A percentile compares a stretch with the other conserved stretches of the same genome.
phyloP scores from a whole-genome alignment of 2,888 invertebrate species.

The Phengaris arion region DNA sequence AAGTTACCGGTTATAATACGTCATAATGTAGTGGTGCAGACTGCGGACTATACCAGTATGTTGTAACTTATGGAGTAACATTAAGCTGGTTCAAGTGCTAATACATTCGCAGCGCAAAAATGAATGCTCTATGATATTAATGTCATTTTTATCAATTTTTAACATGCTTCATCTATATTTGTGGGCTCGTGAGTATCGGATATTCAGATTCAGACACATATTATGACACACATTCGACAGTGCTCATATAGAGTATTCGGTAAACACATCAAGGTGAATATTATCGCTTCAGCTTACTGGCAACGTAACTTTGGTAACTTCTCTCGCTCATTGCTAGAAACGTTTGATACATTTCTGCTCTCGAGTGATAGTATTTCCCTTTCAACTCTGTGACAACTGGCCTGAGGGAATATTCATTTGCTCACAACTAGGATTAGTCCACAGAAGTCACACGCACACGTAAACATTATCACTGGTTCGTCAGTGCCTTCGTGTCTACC shows the following conservation, averaged over 20 bases:
- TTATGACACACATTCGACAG: not conserved
- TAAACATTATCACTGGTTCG: not conserved
- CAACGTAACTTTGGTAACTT: not conserved
- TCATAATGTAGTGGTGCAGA: too few species aligned
- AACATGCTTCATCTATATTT: not conserved
- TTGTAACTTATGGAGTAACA: not conserved
- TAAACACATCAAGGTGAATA: not conserved
- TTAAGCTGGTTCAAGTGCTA: not conserved
- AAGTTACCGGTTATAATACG: not conserved
- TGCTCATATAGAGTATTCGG: slow-evolving; percentile 1
- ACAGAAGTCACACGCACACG: not conserved
- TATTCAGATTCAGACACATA: not conserved
- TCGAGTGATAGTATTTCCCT: not conserved
- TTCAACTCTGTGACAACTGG: not conserved
- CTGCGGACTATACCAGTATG: not conserved
- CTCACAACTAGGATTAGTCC: not conserved
- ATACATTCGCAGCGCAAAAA: too few species aligned
- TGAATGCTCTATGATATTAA: not conserved
- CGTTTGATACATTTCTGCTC: not conserved
- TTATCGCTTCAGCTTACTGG: not conserved
- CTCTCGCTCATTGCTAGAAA: not conserved
- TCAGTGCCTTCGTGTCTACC: not conserved
- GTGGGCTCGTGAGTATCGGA: not conserved
- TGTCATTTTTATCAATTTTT: not conserved
- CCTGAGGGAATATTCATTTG: not conserved